Percentiles rank a stretch among this genome's conserved stretches.
These are phyloP conservation scores for Scytalopus superciliaris DNA, from an alignment of 2,113 vertebrate genomes.

Conservation along the genomic window DNA sequence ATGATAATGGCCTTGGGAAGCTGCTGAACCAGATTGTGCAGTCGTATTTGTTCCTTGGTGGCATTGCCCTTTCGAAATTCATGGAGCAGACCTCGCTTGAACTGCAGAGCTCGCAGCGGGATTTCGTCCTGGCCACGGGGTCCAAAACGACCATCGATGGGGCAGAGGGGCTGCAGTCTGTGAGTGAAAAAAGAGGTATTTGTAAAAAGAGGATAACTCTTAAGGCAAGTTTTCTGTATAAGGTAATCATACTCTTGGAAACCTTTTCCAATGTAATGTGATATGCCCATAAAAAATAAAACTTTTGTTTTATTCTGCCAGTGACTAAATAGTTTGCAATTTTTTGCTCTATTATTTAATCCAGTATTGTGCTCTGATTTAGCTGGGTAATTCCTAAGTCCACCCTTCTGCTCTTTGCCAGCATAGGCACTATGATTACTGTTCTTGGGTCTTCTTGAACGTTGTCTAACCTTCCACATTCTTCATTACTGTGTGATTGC, in stretches of 20 bases:
- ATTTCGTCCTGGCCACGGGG: slow-evolving; percentile 78
- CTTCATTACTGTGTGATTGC: neutral
- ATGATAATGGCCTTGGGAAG: slow-evolving; percentile 96
- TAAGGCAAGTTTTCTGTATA: neutral
- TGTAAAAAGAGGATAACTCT: neutral
- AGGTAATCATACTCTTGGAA: neutral
- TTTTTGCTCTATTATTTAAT: neutral
- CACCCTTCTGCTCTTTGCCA: neutral
- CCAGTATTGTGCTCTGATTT: neutral
- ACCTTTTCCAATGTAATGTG: neutral
- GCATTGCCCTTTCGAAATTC: slow-evolving; percentile 87
- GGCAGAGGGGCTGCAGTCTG: slow-evolving; percentile 91
- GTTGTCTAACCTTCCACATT: neutral
- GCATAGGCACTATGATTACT: neutral
- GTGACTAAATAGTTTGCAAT: neutral
- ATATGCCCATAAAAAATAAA: neutral
- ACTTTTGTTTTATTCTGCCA: slow-evolving; percentile 5
- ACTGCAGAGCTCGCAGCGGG: slow-evolving; percentile 85
- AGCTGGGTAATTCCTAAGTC: neutral
- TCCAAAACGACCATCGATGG: slow-evolving; percentile 80
- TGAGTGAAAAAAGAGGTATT: slow-evolving; percentile 9
- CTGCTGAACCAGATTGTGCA: slow-evolving; percentile 90
- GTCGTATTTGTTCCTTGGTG: slow-evolving; percentile 86
- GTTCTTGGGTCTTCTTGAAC: neutral
- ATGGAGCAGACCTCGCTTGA: slow-evolving; percentile 85